Evolutionary conservation across 2,113 vertebrate genomes (phyloP).

Genomic region (Gobiocypris rarus): DNA sequence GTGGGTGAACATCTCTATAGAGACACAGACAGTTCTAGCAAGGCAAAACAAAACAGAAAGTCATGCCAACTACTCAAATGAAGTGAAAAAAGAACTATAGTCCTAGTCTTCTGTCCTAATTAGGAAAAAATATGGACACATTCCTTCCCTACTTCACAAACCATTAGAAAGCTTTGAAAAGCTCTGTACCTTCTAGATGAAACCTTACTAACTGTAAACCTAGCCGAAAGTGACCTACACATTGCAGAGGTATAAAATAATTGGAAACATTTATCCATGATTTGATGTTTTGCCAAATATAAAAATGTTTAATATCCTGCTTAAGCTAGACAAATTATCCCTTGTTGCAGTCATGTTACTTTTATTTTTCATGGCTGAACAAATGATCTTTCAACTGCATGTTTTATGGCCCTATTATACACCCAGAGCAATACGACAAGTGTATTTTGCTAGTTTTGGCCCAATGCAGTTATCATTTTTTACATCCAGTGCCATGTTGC

Average conservation of each 20-base stretch:
- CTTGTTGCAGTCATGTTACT: not conserved
- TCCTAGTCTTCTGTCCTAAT: not conserved
- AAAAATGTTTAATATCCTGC: not conserved
- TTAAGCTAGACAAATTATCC: not conserved
- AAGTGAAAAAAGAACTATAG: not conserved
- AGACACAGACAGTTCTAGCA: not conserved
- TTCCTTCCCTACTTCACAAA: not conserved
- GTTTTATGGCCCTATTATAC: not conserved
- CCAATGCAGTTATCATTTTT: too few species aligned
- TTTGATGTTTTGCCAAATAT: not conserved
- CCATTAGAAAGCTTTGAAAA: not conserved
- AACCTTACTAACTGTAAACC: not conserved
- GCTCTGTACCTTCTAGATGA: not conserved
- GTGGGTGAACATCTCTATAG: not conserved
- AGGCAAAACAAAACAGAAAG: not conserved
- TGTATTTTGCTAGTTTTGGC: too few species aligned
- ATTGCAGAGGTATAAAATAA: not conserved
- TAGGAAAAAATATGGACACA: not conserved
- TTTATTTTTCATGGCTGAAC: not conserved
- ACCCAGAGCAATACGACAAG: too few species aligned
- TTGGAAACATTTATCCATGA: not conserved
- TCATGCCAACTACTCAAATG: not conserved
- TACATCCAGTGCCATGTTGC: too few species aligned
- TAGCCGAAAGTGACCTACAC: not conserved
- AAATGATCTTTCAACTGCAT: not conserved